Evolutionary conservation across 2,113 vertebrate genomes (phyloP).

Genomic region (Clarias gariepinus): DNA sequence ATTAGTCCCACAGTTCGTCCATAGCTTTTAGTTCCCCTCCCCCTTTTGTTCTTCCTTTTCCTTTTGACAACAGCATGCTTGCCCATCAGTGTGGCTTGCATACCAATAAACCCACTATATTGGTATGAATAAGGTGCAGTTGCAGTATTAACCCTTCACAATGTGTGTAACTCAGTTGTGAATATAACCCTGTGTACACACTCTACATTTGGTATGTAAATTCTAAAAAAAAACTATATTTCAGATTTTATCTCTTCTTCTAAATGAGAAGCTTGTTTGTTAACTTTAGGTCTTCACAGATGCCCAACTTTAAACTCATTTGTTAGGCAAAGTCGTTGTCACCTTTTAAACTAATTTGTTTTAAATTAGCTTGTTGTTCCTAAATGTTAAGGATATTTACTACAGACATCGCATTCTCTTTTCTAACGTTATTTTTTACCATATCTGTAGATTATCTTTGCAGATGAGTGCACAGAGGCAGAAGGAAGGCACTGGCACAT

Average conservation of each 20-base stretch:
- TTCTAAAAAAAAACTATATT: neutral
- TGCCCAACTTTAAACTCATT: no score
- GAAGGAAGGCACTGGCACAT: constrained; percentile 99
- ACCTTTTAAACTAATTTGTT: neutral
- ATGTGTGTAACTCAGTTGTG: neutral
- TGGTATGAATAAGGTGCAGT: neutral
- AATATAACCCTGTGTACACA: neutral
- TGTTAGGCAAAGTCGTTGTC: no score
- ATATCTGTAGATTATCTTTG: constrained; percentile 89
- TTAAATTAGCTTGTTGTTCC: no score
- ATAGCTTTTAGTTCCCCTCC: neutral
- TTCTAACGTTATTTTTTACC: neutral
- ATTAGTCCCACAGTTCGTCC: neutral
- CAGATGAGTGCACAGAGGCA: constrained; percentile 95
- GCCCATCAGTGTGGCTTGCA: neutral
- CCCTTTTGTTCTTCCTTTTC: neutral
- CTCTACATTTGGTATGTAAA: neutral
- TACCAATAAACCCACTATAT: neutral
- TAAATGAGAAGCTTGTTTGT: neutral
- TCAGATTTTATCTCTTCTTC: neutral
- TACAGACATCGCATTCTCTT: neutral
- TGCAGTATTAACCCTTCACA: neutral
- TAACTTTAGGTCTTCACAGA: neutral
- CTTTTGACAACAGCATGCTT: neutral
- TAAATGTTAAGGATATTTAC: neutral